Evolutionary conservation across 2,888 invertebrate species (phyloP).

Genomic region (Drosophila emarginata): DNA sequence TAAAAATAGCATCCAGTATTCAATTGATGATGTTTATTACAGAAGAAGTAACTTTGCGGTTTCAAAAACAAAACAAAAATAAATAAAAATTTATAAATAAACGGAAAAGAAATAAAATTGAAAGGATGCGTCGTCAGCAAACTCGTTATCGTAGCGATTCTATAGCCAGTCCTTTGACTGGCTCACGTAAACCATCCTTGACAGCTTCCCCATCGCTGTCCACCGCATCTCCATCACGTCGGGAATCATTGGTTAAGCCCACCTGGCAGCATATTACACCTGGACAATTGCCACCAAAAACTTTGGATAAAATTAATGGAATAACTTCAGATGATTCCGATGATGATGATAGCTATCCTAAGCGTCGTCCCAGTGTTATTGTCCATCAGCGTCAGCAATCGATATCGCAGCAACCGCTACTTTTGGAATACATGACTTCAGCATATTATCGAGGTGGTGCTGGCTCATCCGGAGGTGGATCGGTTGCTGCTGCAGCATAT

Average conservation of each 20-base stretch:
- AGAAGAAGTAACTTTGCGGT: conserved; percentile 30
- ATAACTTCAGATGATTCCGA: conserved; percentile 79
- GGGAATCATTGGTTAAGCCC: conserved; percentile 82
- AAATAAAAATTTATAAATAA: background rate
- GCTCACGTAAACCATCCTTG: conserved; percentile 58
- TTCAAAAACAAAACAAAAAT: conserved; percentile 28
- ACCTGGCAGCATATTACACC: conserved; percentile 83
- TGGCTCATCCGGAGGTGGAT: background rate
- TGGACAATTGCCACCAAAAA: conserved; percentile 80
- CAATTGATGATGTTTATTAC: conserved; percentile 17
- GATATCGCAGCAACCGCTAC: conserved; percentile 57
- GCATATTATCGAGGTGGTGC: conserved; percentile 52
- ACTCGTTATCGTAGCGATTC: conserved; percentile 71
- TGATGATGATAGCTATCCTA: conserved; percentile 74
- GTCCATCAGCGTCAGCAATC: conserved; percentile 71
- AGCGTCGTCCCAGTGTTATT: conserved; percentile 76
- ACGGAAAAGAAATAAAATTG: background rate
- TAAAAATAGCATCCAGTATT: conserved; percentile 49
- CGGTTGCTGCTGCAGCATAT: background rate
- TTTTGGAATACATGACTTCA: conserved; percentile 56
- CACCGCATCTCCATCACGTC: conserved; percentile 61
- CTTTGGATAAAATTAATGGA: conserved; percentile 81
- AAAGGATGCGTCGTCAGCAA: conserved; percentile 69
- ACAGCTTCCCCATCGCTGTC: conserved; percentile 31
- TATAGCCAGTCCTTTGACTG: conserved; percentile 49